Evolutionary conservation across 2,797 vertebrate species (phyloP).

Genomic region (Bradypus variegatus): DNA sequence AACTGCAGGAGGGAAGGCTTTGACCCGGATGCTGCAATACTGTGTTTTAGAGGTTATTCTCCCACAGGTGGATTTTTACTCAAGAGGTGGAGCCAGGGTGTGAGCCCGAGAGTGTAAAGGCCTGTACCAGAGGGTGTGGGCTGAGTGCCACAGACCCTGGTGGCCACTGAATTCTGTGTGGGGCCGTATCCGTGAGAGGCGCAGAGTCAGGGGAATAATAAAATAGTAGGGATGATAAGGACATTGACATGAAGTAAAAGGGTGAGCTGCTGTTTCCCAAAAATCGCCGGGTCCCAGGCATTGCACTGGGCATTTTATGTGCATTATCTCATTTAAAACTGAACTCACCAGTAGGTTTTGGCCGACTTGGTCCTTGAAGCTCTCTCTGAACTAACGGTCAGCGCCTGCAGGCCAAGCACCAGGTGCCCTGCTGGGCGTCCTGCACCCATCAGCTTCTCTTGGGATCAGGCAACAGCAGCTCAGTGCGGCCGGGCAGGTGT

Average conservation of each 20-base stretch:
- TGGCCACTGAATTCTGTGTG: neutral
- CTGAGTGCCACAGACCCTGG: neutral
- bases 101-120: neutral
- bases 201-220: too few relatives aligned
- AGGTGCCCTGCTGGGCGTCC: too few relatives aligned
- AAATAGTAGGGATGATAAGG: neutral
- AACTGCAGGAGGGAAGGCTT: neutral
- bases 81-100: too few relatives aligned
- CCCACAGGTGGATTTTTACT: neutral
- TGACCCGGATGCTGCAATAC: neutral
- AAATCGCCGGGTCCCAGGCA: rapidly evolving
- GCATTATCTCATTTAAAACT: neutral
- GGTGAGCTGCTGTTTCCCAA: rapidly evolving
- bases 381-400: neutral
- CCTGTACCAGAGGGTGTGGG: neutral
- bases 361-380: neutral
- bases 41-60: neutral
- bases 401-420: neutral
- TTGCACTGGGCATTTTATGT: rapidly evolving
- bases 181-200: neutral
- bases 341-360: neutral
- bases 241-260: neutral
- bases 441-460: neutral
- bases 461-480: neutral
- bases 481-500: neutral